These are phyloP conservation scores for Anastrepha obliqua DNA, from an alignment of 1,140 invertebrate genomes.

Conservation along the genomic window DNA sequence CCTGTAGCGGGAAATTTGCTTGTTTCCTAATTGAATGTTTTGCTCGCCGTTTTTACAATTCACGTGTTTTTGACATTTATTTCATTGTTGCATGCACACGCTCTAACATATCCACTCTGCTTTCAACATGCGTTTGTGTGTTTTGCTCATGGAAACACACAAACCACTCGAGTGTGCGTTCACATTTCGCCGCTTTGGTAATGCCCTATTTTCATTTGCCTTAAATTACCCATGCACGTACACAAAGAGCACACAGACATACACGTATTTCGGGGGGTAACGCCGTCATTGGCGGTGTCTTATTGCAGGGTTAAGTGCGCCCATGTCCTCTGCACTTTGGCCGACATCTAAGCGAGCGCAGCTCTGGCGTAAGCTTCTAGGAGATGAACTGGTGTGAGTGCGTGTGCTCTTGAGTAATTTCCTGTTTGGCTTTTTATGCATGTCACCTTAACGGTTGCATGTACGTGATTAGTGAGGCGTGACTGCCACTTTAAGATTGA, in stretches of 20 bases:
- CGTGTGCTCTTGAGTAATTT: conserved; percentile 46
- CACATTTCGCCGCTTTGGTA: conserved; percentile 26
- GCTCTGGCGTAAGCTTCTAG: not conserved
- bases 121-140: not conserved
- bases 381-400: not conserved
- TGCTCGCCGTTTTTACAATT: conserved; percentile 43
- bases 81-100: conserved; percentile 45
- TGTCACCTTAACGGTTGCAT: conserved; percentile 46
- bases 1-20: conserved; percentile 51
- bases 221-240: conserved; percentile 51
- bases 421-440: conserved; percentile 48
- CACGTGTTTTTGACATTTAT: conserved; percentile 57
- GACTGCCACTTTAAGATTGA: not conserved
- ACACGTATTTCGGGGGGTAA: not conserved
- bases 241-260: not conserved
- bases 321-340: not conserved
- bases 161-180: not conserved
- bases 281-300: not conserved
- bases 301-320: conserved; percentile 12
- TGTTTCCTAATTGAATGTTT: conserved; percentile 57
- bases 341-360: not conserved
- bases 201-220: conserved; percentile 47
- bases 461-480: conserved; percentile 51
- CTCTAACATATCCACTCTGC: not conserved
- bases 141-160: not conserved